These are phyloP conservation scores for Holocentrus rufus DNA, from an alignment of 2,797 vertebrate genomes.

Conservation along the genomic window DNA sequence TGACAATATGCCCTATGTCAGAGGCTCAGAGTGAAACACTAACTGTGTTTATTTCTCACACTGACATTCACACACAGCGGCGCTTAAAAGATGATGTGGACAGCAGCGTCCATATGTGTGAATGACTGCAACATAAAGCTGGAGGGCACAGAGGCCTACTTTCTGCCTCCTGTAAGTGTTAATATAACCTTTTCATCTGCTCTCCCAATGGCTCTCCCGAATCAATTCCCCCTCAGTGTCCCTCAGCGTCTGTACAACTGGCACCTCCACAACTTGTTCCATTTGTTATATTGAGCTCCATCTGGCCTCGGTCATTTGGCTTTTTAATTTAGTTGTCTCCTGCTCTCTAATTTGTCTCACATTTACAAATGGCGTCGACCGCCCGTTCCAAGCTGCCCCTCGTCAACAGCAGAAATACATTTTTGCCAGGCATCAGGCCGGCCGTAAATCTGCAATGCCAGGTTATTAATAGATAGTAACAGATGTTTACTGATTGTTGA, in stretches of 20 bases:
- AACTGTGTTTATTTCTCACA: slow-evolving; percentile 63
- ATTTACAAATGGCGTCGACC: slow-evolving; percentile 84
- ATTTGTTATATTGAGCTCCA: slow-evolving; percentile 87
- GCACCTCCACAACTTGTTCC: slow-evolving; percentile 85
- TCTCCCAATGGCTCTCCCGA: slow-evolving; percentile 75
- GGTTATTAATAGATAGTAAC: slow-evolving; percentile 87
- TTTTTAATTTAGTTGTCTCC: slow-evolving; percentile 88
- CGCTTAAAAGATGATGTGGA: slow-evolving; percentile 70
- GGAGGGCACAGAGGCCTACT: slow-evolving; percentile 72
- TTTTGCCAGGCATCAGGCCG: slow-evolving; percentile 74
- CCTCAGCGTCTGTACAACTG: slow-evolving; percentile 84
- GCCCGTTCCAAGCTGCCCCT: slow-evolving; percentile 81
- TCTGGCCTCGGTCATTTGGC: slow-evolving; percentile 86
- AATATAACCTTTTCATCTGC: slow-evolving; percentile 84
- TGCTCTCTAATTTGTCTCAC: slow-evolving; percentile 85
- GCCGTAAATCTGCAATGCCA: slow-evolving; percentile 80
- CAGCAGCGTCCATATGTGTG: slow-evolving; percentile 75
- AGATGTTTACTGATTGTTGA: slow-evolving; percentile 90
- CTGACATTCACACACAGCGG: slow-evolving; percentile 58
- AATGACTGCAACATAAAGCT: slow-evolving; percentile 75
- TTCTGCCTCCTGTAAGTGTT: slow-evolving; percentile 79
- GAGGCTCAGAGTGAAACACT: slow-evolving; percentile 32
- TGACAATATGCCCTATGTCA: slow-evolving; percentile 52
- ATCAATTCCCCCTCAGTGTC: slow-evolving; percentile 83
- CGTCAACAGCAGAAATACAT: slow-evolving; percentile 82